A percentile compares a stretch with the other conserved stretches of the same genome.
Conservation (phyloP, 2,888 invertebrate species). For the Hydriomena furcata region DNA sequence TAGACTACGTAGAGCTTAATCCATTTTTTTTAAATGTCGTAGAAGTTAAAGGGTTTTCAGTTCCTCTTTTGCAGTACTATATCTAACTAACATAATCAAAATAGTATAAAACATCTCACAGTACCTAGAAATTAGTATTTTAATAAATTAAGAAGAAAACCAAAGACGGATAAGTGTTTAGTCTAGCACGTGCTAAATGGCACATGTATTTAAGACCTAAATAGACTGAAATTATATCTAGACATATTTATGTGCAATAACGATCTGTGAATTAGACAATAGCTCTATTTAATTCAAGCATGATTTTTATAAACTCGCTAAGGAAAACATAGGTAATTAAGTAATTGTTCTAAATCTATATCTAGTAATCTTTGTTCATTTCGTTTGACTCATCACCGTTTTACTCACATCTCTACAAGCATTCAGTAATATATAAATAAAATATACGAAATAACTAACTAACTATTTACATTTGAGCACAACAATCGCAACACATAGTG, state of each 20-base stretch:
- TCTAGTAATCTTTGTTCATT: constrained; percentile 21
- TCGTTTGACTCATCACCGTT: constrained; percentile 17
- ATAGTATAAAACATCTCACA: not conserved
- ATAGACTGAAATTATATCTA: constrained; percentile 25
- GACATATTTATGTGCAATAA: constrained; percentile 4
- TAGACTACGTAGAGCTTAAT: too few relatives aligned
- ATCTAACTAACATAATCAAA: not conserved
- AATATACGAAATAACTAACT: constrained; percentile 32
- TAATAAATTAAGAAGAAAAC: constrained; percentile 63
- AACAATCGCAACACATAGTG: constrained; percentile 71
- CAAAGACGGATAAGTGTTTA: constrained; percentile 53
- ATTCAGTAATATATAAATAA: not conserved
- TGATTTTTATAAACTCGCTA: not conserved
- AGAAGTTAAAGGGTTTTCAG: too few relatives aligned
- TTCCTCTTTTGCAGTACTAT: too few relatives aligned
- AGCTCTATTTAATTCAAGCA: not conserved
- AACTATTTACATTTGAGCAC: constrained; percentile 72
- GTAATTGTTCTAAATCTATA: constrained; percentile 33
- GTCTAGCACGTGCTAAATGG: constrained; percentile 78
- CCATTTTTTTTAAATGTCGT: too few relatives aligned
- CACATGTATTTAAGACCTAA: constrained; percentile 73
- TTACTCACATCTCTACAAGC: not conserved
- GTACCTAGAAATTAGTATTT: constrained; percentile 27
- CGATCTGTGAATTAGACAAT: not conserved
- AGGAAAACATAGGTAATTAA: too few relatives aligned